These are phyloP conservation scores for Apis cerana DNA, from an alignment of 1,140 invertebrate genomes.

Conservation along the genomic window DNA sequence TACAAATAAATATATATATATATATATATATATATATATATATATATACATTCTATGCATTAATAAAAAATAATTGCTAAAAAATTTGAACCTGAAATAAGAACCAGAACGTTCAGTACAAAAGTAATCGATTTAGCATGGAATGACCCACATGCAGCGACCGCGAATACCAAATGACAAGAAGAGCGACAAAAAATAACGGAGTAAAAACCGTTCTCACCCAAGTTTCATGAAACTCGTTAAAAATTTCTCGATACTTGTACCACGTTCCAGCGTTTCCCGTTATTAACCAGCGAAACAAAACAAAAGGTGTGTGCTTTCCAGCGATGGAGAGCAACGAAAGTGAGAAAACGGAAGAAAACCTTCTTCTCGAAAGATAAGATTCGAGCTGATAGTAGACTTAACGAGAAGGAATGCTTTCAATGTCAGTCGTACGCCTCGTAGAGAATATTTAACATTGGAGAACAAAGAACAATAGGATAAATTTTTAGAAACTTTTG, in stretches of 20 bases:
- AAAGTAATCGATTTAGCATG: too few species aligned
- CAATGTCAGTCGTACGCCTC: background rate
- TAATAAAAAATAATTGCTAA: too few species aligned
- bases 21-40: too few species aligned
- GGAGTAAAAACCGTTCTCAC: constrained; percentile 6
- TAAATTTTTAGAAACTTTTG: too few species aligned
- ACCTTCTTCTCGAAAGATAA: background rate
- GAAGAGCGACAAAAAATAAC: constrained; percentile 49
- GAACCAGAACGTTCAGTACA: background rate
- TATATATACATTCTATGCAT: too few species aligned
- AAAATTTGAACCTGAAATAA: background rate
- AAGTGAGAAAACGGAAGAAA: constrained; percentile 28
- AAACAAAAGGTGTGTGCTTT: background rate
- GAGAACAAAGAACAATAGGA: background rate
- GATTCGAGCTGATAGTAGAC: background rate
- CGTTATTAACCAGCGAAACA: constrained; percentile 30
- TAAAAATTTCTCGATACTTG: constrained; percentile 26
- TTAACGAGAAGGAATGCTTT: constrained; percentile 3
- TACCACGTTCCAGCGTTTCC: constrained; percentile 3
- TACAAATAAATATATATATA: too few species aligned
- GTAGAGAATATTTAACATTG: background rate
- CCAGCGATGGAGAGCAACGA: constrained; percentile 10
- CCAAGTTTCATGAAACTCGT: constrained; percentile 11
- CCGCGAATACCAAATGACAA: constrained; percentile 16
- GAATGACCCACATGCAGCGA: background rate